Evolutionary conservation across 2,888 invertebrate genomes (phyloP).

Genomic region (Drosophila siamana): DNA sequence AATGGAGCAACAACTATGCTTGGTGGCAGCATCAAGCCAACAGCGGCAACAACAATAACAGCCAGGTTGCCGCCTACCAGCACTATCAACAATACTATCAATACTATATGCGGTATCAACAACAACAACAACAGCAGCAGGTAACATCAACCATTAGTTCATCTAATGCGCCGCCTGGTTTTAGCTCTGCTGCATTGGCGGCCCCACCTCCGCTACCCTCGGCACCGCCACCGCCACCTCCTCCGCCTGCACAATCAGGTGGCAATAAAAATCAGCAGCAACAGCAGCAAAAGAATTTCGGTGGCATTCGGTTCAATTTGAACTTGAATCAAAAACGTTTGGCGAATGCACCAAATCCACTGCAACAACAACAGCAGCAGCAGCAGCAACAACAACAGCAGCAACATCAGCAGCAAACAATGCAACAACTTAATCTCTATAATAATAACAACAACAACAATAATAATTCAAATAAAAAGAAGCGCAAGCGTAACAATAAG

Average conservation of each 20-base stretch:
- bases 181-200: conserved; percentile 85
- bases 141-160: conserved; percentile 76
- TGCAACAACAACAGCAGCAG: conserved; percentile 68
- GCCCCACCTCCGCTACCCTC: conserved; percentile 88
- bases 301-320: conserved; percentile 87
- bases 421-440: conserved; percentile 52
- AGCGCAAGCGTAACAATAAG: conserved; percentile 89
- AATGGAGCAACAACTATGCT: conserved; percentile 69
- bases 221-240: conserved; percentile 86
- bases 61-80: conserved; percentile 67
- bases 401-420: conserved; percentile 42
- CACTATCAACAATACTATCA: conserved; percentile 84
- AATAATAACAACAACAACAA: conserved; percentile 48
- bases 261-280: conserved; percentile 49
- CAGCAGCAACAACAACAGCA: conserved; percentile 47
- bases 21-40: conserved; percentile 73
- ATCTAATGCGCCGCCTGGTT: conserved; percentile 86
- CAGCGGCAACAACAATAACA: conserved; percentile 22
- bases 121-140: conserved; percentile 63
- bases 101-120: conserved; percentile 82
- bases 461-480: conserved; percentile 86
- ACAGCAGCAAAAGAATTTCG: conserved; percentile 84
- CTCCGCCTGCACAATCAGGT: conserved; percentile 79
- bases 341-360: conserved; percentile 82
- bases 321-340: conserved; percentile 85